phyloP scores from a whole-genome alignment of 2,113 vertebrate species.

The Mandrillus leucophaeus region DNA sequence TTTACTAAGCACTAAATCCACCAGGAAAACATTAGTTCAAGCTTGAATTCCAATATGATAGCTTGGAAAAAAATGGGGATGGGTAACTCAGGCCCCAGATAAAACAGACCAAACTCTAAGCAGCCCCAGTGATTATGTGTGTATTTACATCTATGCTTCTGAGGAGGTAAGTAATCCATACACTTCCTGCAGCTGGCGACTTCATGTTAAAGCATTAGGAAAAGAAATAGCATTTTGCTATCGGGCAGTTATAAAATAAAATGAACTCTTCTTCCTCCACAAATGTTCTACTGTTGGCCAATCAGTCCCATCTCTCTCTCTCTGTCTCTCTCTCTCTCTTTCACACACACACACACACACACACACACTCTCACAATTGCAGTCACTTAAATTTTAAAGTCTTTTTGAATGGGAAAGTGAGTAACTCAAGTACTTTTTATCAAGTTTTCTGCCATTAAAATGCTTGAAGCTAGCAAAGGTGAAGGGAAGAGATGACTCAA shows the following conservation, averaged over 20 bases:
- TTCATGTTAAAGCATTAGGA: conserved; percentile 1
- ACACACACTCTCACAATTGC: background rate
- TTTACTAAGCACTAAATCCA: conserved; percentile 22
- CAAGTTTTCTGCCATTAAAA: background rate
- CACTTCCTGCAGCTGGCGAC: background rate
- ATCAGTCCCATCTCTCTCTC: background rate
- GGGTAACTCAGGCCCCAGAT: background rate
- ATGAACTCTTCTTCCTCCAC: background rate
- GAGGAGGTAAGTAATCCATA: conserved; percentile 1
- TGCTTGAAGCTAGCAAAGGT: background rate
- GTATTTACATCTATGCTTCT: conserved; percentile 29
- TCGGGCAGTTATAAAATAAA: conserved; percentile 21
- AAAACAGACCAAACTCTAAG: conserved; percentile 3
- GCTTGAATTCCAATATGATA: background rate
- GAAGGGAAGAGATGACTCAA: background rate
- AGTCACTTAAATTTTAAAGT: background rate
- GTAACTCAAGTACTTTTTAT: background rate
- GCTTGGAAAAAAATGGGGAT: background rate
- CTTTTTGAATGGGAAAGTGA: background rate
- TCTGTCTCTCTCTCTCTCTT: background rate
- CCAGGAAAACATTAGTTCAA: conserved; percentile 3
- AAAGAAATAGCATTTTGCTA: conserved; percentile 2
- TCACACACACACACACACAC: background rate
- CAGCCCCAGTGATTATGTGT: background rate
- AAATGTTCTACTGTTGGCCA: background rate